Evolutionary conservation across 2,113 vertebrate genomes (phyloP), one percentile per base, ranked within the genome.

Genomic region (Loxodonta africana): DNA sequence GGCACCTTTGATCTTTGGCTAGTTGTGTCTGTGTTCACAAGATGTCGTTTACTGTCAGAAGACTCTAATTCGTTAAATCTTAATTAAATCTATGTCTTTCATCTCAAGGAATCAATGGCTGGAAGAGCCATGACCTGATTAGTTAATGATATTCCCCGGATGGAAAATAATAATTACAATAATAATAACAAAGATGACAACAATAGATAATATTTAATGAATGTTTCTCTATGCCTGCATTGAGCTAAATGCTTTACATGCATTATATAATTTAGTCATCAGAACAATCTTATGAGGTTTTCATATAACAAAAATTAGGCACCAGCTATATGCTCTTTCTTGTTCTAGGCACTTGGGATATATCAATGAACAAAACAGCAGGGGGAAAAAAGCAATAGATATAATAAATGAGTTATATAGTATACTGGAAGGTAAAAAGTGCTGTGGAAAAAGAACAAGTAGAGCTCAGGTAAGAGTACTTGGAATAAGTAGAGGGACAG

Each of bases 231-330:
- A 30, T 91, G 69, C 17, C 69, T 85, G 2, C 15, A 6, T 26
- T 69, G 21, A 84, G 10, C 18, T 67, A 73, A 63, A 30, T n/a
- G 85, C 26, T 93, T 67, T 46, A 73, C 20, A 5, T n/a, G 30
- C 67, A 57, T 69, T 71, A 20, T 87, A 77, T 92, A 78, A 74
- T 88, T 94, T 84, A 78, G 77, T 92, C 65, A 82, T 57, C 33
- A 85, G 83, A 88, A 85, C 28, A 69, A 69, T 82, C 30, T 95
- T 89, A 74, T 1, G 78, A 91, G 85, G 28, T 83, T 96, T 96
- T 83, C 14, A 14, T 46, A 11, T 57, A 94, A 93, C 37, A 92
- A 81, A 96, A 73, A 92, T 88, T 76, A 93, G 93, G 48, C 78
- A 91, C 78, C 85, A 94, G 73, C 23, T 89, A 5, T 73, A 17